Evolutionary conservation across 2,113 vertebrate genomes (phyloP), one percentile per base, ranked within the genome.

Genomic region (Labeo catla): DNA sequence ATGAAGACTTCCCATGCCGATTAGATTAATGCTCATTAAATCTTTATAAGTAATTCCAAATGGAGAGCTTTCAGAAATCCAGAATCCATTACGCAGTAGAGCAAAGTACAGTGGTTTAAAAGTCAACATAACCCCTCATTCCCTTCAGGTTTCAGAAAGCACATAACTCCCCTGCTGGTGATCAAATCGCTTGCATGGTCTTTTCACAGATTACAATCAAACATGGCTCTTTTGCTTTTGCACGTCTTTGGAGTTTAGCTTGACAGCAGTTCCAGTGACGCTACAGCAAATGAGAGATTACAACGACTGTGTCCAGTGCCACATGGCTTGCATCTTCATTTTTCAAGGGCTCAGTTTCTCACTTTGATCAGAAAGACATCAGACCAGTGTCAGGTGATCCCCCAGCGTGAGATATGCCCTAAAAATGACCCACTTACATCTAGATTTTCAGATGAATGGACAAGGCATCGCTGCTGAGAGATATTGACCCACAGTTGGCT

Each of bases 11-110:
- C 84, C 76, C 16, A 72, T 81, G 47, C 63, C 2, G 43, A 59
- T 86, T 86, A 57, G 13, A 45, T 65, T 49, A 81, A 86, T 70
- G 76, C 76, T 70, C 36, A 80, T 70, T 70, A 57, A 57, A 86
- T 66, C 84, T 80, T 34, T 59, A 59, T 72, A 79, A 57, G 78
- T 68, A 57, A 66, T 47, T 72, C 34, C 66, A 82, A 86, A 74
- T 74, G 72, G 36, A 63, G 21, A 12, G 68, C 49, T 72, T 81
- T 63, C 11, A 36, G 7, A 54, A 49, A n/a, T n/a, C 34, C 16
- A 39, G 81, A 81, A 45, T 86, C 54, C 68, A 81, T 70, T 50
- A 50, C 10, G 19, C 34, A n/a, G n/a, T 6, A 19, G 9, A 86
- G 72, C 54, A 83, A 63, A 86, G n/a, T 54, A 57, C 52, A 43